A percentile compares a stretch with the other conserved stretches of the same genome.
Conservation (phyloP, 30 jellyfish, hydroid and myxozoan genomes). For the Turritopsis dohrnii region DNA sequence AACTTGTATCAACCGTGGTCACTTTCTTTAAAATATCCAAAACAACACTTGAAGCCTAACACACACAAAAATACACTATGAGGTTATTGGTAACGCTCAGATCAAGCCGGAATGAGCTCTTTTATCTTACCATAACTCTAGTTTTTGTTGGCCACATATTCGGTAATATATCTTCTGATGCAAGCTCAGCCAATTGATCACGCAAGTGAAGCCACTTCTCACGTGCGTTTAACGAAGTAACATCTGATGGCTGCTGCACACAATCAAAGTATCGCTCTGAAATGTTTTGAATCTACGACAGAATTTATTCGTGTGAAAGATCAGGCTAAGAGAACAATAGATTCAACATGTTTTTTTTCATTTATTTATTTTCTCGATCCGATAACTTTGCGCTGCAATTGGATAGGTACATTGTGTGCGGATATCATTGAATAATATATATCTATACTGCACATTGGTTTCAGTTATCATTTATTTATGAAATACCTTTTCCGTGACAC, state of each 20-base stretch:
- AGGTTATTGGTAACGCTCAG: too few species aligned
- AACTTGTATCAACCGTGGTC: conserved; percentile 53
- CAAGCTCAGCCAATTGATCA: conserved; percentile 13
- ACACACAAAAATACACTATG: background rate
- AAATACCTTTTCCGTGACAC: conserved; percentile 63
- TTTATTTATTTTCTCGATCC: too few species aligned
- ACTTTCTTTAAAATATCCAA: conserved; percentile 57
- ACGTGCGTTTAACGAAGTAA: conserved; percentile 1
- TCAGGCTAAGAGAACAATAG: background rate
- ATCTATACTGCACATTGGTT: too few species aligned
- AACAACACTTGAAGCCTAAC: conserved; percentile 75
- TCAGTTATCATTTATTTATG: too few species aligned
- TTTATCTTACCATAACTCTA: conserved; percentile 22
- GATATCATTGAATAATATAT: too few species aligned
- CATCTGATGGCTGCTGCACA: background rate
- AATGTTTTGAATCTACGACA: conserved; percentile 12
- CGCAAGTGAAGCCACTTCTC: conserved; percentile 22
- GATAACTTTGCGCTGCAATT: too few species aligned
- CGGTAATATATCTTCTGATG: conserved; percentile 27
- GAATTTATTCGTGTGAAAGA: background rate
- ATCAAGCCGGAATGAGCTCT: too few species aligned
- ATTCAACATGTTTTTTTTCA: background rate
- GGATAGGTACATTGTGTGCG: too few species aligned
- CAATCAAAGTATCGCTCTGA: background rate
- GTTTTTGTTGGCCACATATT: conserved; percentile 27